Conservation (phyloP, 2,113 vertebrate genomes). For the Pygathrix nemaeus region DNA sequence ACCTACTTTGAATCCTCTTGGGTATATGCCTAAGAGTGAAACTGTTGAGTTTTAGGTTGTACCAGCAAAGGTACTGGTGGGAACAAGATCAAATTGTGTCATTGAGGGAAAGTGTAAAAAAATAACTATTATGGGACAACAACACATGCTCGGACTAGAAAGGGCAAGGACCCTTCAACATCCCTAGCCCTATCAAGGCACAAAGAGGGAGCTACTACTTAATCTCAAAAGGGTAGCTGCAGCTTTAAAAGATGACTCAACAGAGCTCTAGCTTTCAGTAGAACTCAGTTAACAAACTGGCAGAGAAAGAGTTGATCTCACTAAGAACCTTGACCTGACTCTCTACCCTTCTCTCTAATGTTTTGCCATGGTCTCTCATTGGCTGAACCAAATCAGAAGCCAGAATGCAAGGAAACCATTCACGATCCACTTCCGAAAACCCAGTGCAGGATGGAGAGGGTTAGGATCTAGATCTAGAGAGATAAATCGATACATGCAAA, state of each 20-base stretch:
- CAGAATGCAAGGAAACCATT: neutral
- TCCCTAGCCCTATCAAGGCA: neutral
- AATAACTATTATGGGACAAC: neutral
- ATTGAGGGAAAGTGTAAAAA: neutral
- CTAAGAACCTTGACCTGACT: neutral
- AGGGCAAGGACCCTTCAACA: neutral
- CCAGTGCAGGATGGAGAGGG: neutral
- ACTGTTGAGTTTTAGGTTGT: neutral
- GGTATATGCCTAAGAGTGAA: neutral
- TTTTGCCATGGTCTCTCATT: neutral
- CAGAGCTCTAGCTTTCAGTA: neutral
- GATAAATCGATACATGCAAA: neutral
- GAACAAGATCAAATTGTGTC: conserved; percentile 43
- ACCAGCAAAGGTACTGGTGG: neutral
- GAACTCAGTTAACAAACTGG: neutral
- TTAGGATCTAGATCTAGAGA: neutral
- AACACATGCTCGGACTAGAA: neutral
- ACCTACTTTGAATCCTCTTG: conserved; percentile 11
- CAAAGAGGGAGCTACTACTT: neutral
- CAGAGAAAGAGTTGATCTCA: neutral
- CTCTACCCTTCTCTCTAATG: neutral
- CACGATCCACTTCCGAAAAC: neutral
- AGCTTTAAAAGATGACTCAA: neutral
- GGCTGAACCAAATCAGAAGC: neutral
- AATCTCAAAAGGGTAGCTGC: neutral